A percentile compares a stretch with the other conserved stretches of the same genome.
phyloP scores from a whole-genome alignment of 2,888 invertebrate genomes.

The Eupithecia tripunctaria region DNA sequence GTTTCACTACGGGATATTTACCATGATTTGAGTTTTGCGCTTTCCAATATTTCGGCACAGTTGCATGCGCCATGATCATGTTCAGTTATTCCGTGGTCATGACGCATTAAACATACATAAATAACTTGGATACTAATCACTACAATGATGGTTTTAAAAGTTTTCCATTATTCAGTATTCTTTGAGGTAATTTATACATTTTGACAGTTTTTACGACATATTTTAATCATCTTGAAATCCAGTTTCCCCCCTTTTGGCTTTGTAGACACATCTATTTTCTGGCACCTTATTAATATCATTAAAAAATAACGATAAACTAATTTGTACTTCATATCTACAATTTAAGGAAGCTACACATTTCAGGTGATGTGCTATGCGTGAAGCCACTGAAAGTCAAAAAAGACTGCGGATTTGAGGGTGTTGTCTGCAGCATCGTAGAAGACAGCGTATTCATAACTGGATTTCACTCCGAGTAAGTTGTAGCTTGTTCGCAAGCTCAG shows the following conservation, averaged over 20 bases:
- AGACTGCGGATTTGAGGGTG: conserved; percentile 9
- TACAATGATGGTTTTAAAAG: too few species aligned
- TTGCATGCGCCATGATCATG: too few species aligned
- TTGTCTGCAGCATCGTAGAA: conserved; percentile 9
- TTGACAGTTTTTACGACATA: neutral
- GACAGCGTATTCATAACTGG: conserved; percentile 13
- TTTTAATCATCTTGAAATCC: neutral
- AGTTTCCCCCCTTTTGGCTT: neutral
- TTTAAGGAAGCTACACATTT: neutral
- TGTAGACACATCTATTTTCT: neutral
- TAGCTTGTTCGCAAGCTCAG: neutral
- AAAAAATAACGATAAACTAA: neutral
- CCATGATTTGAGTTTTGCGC: too few species aligned
- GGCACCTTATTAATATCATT: too few species aligned
- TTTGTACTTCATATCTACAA: neutral
- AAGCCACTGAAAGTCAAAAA: conserved; percentile 6
- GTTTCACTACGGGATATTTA: too few species aligned
- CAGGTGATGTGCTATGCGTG: conserved; percentile 16
- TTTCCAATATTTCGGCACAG: too few species aligned
- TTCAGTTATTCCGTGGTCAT: too few species aligned
- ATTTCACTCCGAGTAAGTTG: conserved; percentile 1
- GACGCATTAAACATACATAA: too few species aligned
- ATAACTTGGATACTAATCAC: too few species aligned
- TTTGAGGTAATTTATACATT: neutral
- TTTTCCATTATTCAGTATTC: too few species aligned